These are phyloP conservation scores for Phainopepla nitens DNA, from an alignment of 2,113 vertebrate genomes.

Conservation along the genomic window DNA sequence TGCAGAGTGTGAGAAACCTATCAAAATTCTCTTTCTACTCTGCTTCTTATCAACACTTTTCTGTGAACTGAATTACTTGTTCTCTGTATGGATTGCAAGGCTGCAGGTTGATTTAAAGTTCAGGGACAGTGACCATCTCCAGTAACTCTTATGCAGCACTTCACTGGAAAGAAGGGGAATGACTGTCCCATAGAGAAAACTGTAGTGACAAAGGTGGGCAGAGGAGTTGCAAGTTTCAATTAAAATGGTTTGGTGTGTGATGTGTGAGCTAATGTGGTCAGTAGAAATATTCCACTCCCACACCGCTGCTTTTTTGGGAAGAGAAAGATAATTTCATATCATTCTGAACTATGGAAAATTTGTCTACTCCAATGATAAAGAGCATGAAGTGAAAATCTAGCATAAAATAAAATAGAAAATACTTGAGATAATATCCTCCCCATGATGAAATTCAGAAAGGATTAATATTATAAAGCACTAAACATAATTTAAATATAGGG, in stretches of 20 bases:
- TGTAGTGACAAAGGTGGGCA: neutral
- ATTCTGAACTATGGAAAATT: neutral
- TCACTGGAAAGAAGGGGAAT: neutral
- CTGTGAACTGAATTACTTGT: neutral
- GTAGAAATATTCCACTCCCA: neutral
- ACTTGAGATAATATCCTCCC: neutral
- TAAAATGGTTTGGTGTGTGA: neutral
- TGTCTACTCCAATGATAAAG: neutral
- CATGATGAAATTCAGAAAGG: neutral
- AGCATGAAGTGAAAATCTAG: neutral
- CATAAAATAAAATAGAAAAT: neutral
- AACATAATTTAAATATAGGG: neutral
- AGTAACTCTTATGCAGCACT: neutral
- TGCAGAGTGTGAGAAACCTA: neutral
- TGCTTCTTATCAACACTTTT: neutral
- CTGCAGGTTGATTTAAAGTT: neutral
- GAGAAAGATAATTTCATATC: neutral
- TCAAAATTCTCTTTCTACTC: neutral
- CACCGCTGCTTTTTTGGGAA: fast-evolving
- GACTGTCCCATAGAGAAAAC: neutral
- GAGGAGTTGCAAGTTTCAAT: neutral
- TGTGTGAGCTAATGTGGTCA: neutral
- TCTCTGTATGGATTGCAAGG: neutral
- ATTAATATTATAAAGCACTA: neutral
- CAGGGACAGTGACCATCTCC: neutral